Percentiles rank a stretch among this genome's conserved stretches.
These are phyloP conservation scores for Acromyrmex charruanus DNA, from an alignment of 1,140 invertebrate genomes.

Conservation along the genomic window DNA sequence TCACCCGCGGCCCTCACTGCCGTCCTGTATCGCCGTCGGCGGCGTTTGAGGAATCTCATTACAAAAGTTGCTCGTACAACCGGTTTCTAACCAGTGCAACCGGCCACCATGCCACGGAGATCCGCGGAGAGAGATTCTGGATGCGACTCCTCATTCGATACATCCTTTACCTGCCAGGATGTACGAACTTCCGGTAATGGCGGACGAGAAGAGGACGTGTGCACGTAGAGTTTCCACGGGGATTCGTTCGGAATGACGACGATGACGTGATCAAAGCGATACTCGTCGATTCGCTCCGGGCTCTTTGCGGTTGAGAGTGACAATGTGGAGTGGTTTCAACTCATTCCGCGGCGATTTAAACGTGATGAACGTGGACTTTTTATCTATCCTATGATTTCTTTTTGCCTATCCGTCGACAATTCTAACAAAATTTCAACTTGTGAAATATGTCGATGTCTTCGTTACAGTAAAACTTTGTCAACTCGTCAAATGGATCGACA, in stretches of 20 bases:
- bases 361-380: constrained; percentile 5
- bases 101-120: constrained; percentile 60
- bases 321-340: constrained; percentile 24
- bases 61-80: constrained; percentile 79
- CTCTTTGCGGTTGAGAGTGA: constrained; percentile 7
- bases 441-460: background rate
- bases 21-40: constrained; percentile 30
- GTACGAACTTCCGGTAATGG: constrained; percentile 54
- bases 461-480: background rate
- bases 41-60: constrained; percentile 78
- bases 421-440: background rate
- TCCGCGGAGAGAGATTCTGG: constrained; percentile 40
- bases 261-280: constrained; percentile 1
- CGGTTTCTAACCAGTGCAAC: constrained; percentile 77
- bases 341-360: background rate
- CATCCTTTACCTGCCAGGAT: constrained; percentile 9
- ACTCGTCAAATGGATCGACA: background rate
- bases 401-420: background rate
- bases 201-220: background rate
- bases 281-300: constrained; percentile 13
- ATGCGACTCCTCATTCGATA: constrained; percentile 49
- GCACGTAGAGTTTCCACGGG: constrained; percentile 22
- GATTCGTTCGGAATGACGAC: background rate
- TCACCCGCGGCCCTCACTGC: background rate
- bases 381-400: background rate